Conservation (phyloP, 1,140 invertebrate species). For the Eriocheir sinensis region DNA sequence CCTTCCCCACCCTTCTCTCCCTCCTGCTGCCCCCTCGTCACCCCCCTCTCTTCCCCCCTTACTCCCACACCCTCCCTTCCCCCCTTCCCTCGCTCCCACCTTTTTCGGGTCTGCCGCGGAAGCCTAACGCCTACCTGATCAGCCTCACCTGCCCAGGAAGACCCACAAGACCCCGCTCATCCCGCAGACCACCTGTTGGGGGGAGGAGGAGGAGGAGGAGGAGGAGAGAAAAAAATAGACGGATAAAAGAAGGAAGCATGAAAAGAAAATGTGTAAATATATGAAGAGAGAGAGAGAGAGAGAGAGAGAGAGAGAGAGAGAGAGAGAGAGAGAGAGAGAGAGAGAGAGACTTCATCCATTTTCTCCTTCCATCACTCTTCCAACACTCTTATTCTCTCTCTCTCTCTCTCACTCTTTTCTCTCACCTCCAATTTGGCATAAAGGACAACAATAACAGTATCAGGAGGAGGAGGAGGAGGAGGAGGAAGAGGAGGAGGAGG, state of each 20-base stretch:
- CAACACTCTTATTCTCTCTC: too few species aligned
- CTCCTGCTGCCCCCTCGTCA: too few species aligned
- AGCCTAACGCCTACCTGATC: neutral
- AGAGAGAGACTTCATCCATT: neutral
- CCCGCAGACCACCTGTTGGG: neutral
- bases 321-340: neutral
- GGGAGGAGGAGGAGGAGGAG: neutral
- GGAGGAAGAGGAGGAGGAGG: too few species aligned
- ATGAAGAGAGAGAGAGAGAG: neutral
- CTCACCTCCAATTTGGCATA: too few species aligned
- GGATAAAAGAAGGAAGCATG: neutral
- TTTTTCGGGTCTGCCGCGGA: neutral
- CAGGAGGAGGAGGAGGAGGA: too few species aligned
- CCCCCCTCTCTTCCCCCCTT: too few species aligned
- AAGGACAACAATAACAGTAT: too few species aligned
- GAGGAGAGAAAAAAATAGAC: neutral
- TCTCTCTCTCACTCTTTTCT: too few species aligned
- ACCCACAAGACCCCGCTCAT: neutral
- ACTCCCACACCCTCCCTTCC: too few species aligned
- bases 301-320: slow-evolving; percentile 7
- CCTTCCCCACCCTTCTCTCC: too few species aligned
- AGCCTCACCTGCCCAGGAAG: neutral
- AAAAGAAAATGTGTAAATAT: neutral
- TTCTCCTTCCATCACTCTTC: too few species aligned
- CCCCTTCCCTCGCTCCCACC: neutral